Conservation (phyloP, 1,140 invertebrate species). For the Pseudomyrmex flavicornis region DNA sequence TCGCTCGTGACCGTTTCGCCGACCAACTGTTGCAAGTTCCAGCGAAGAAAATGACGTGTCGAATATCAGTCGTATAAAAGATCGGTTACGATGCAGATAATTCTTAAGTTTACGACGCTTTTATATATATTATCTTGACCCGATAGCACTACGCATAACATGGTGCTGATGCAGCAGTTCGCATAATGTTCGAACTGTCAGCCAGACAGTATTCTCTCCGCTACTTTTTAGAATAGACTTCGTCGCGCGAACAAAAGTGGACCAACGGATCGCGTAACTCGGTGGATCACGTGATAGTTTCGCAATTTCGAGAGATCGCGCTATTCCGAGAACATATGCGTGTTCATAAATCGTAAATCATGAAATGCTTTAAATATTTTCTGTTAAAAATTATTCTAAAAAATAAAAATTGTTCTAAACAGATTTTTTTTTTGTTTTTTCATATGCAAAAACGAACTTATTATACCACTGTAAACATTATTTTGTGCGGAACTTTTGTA, state of each 20-base stretch:
- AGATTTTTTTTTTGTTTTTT: too few species aligned
- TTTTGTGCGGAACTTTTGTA: too few species aligned
- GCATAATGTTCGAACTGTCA: background rate
- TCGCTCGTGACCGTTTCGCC: background rate
- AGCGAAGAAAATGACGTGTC: background rate
- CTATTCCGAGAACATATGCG: background rate
- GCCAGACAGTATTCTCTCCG: background rate
- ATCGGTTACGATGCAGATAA: background rate
- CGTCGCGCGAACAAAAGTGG: too few species aligned
- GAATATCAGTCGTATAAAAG: background rate
- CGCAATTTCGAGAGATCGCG: background rate
- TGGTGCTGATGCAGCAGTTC: background rate
- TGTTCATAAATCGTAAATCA: too few species aligned
- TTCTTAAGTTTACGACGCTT: too few species aligned
- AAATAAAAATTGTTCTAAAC: too few species aligned
- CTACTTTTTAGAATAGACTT: background rate
- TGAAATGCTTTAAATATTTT: too few species aligned
- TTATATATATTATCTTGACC: too few species aligned
- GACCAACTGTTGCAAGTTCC: background rate
- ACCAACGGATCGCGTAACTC: slow-evolving; percentile 5
- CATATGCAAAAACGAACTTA: too few species aligned
- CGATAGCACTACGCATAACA: background rate
- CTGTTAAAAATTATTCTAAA: too few species aligned
- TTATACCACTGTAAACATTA: too few species aligned
- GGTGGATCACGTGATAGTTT: background rate